Base-by-base conservation (phyloP, 1,140 invertebrate genomes). In the Drosophila paulistorum region DNA sequence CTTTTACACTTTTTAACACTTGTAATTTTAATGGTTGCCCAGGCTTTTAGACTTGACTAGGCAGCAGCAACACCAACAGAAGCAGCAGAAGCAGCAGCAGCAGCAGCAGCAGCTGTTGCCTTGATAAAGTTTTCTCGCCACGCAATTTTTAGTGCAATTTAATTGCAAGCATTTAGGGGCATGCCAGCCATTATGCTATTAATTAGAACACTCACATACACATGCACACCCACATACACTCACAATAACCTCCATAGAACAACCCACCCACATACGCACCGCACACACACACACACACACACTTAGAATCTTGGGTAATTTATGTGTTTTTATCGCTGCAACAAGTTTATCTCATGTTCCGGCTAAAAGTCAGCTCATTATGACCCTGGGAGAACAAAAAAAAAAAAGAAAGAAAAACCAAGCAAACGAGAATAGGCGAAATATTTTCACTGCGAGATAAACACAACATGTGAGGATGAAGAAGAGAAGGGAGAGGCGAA, bases 311-410 rank as follows among this genome's bases (percentile, higher is more conserved):
- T 77, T 75, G 69, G 48, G 59, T 89, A 87, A 87, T 89, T 87
- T 87, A 87, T 87, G 67, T 84, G 76, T 71, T 83, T 82, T 87
- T 89, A 87, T 87, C 73, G 83, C 76, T 74, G 83, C 83, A 87
- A 87, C 83, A 87, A 87, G 83, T 89, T 87, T 83, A 87, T 87
- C 83, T 77, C 82, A 73, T 87, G 79, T 79, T 87, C 71, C 83
- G 73, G 79, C 79, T 68, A 82, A 87, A 83, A 74, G 75, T 68
- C 76, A 37, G 80, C 83, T 89, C 83, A 83, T 87, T 87, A 87
- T 70, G 79, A 70, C 58, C 65, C 74, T 67, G 74, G 33, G 37
- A 35, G 30, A 30, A 30, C 30, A 30, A 30, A 30, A 17, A 17
- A 17, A 17, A 17, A 17, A 10, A 37, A 63, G 39, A 54, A 57